These are phyloP conservation scores for Lymantria monacha DNA, from an alignment of 2,888 invertebrate species.

Conservation along the genomic window DNA sequence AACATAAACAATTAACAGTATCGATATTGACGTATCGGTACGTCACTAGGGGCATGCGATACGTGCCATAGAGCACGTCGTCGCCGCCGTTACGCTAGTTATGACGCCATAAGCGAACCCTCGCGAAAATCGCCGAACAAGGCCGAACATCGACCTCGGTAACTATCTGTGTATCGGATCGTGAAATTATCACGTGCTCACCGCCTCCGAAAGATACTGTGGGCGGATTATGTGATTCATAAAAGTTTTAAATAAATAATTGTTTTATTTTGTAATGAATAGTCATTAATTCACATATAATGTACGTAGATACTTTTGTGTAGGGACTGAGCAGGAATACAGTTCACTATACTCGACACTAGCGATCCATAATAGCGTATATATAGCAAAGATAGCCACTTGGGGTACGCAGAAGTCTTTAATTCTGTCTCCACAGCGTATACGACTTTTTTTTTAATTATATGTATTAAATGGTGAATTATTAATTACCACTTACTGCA, in stretches of 20 bases:
- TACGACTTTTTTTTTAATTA: no score
- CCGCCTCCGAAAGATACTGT: constrained; percentile 19
- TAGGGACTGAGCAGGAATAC: no score
- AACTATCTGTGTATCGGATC: constrained; percentile 26
- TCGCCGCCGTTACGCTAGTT: constrained; percentile 23
- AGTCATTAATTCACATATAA: no score
- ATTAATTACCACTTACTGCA: no score
- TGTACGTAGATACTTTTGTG: no score
- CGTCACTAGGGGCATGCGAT: constrained; percentile 56
- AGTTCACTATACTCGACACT: no score
- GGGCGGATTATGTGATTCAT: constrained; percentile 24
- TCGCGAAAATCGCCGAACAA: constrained; percentile 70
- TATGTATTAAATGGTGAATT: no score
- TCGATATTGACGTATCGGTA: constrained; percentile 40
- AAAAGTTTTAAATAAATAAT: background rate
- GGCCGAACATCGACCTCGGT: constrained; percentile 70
- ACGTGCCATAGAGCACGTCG: constrained; percentile 70
- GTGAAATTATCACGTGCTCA: constrained; percentile 35
- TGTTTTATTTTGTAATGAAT: background rate
- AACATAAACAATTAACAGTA: constrained; percentile 12
- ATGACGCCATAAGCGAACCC: constrained; percentile 50
- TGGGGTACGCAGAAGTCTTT: no score
- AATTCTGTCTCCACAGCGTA: no score
- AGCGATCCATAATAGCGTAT: no score
- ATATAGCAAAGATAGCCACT: no score